phyloP scores from a whole-genome alignment of 64 coral and sea anemone species.

The Stichodactyla mertensii region DNA sequence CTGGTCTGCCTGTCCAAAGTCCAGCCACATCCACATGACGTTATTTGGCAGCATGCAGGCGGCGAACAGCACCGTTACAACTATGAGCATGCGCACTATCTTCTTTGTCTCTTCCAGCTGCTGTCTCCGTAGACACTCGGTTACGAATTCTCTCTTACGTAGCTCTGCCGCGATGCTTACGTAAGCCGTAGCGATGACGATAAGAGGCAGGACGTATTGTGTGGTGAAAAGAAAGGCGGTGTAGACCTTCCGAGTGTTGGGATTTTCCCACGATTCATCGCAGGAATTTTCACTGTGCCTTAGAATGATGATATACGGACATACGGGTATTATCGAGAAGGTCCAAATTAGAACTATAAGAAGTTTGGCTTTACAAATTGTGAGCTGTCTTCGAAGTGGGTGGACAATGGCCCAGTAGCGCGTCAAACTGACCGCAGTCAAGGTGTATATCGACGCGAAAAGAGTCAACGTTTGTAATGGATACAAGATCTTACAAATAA shows the following conservation, averaged over 20 bases:
- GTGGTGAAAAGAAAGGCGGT: conserved; percentile 46
- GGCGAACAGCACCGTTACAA: conserved; percentile 80
- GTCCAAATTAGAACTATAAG: conserved; percentile 39
- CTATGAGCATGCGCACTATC: conserved; percentile 77
- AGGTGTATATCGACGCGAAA: conserved; percentile 46
- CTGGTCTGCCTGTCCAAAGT: conserved; percentile 62
- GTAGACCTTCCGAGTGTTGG: conserved; percentile 31
- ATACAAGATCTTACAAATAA: conserved; percentile 54
- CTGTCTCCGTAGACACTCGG: conserved; percentile 1
- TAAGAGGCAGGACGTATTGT: conserved; percentile 64
- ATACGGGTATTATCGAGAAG: conserved; percentile 45
- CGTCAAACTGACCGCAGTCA: conserved; percentile 54
- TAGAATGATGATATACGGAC: conserved; percentile 39
- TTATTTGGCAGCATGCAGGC: conserved; percentile 73
- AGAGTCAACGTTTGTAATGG: conserved; percentile 52
- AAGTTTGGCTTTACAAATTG: conserved; percentile 33
- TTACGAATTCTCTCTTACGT: conserved; percentile 22
- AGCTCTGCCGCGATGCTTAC: conserved; percentile 54
- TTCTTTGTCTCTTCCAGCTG: conserved; percentile 48
- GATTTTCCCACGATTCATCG: conserved; percentile 62
- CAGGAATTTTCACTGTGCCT: conserved; percentile 15
- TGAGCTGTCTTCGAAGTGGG: conserved; percentile 44
- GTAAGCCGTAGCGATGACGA: conserved; percentile 56
- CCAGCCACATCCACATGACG: conserved; percentile 80
- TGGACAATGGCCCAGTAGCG: conserved; percentile 61